Base-by-base conservation (phyloP, 92 coral and sea anemone genomes). In the Scolanthus callimorphus region DNA sequence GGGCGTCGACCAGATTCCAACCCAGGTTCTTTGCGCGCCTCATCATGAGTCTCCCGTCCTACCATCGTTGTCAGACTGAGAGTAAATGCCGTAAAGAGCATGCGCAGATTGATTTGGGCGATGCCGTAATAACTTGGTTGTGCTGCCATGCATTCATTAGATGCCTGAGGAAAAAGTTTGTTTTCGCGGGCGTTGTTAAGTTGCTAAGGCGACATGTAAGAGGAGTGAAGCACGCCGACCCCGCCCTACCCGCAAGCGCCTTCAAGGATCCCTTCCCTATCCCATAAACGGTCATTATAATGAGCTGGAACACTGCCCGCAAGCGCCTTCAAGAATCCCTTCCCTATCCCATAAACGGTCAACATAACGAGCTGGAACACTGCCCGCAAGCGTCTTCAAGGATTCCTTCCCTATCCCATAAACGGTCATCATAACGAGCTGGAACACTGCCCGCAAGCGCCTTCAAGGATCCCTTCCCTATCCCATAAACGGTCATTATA, bases 81-180 rank as follows among this genome's bases (percentile, higher is more conserved):
- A 79, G 83, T 21, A 80, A 79, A 55, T 78, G 76, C 41, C 69
- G 34, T 38, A 70, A 64, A 46, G 52, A 46, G 23, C 52, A 46
- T 20, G 55, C 60, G 11, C 0, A 49, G 30, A 67, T 73, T 27
- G 63, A 69, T 0, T 20, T 87, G n/a, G 52, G 58, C 47, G 62
- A 57, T 51, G 57, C 53, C 41, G 77, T 64, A 43, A 71, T 90
- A 57, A 57, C 74, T 25, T 73, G 84, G 78, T 67, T 90, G 19
- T 90, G 88, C 31, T 60, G 60, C 39, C 83, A 74, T 39, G 95
- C 97, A 11, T 80, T 81, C 34, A 31, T 46, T 25, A 45, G 66
- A 22, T 86, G 76, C 30, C 62, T 90, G 17, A 51, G 71, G 23
- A 74, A 69, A 30, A 86, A 77, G 53, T 80, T 37, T 1, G 29